phyloP scores from a whole-genome alignment of 2,888 invertebrate genomes.

The Cryptophagus acutangulus region DNA sequence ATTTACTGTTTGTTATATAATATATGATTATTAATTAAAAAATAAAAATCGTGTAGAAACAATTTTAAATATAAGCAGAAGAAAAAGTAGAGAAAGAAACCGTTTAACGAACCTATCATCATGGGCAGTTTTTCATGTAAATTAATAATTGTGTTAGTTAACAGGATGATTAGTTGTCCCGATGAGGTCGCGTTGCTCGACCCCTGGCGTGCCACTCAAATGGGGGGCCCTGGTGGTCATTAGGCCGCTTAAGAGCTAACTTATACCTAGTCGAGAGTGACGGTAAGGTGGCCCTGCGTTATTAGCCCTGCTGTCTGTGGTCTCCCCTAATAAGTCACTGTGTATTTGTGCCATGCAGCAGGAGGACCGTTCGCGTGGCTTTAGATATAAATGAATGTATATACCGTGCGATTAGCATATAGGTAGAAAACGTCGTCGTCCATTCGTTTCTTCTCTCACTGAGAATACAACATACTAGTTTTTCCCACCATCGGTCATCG shows the following conservation, averaged over 20 bases:
- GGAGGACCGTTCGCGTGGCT: slow-evolving; percentile 5
- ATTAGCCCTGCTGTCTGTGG: neutral
- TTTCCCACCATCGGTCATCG: slow-evolving; percentile 47
- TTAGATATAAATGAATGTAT: no score
- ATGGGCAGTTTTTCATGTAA: slow-evolving; percentile 33
- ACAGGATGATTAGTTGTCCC: slow-evolving; percentile 35
- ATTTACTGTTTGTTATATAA: no score
- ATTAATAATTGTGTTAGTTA: slow-evolving; percentile 39
- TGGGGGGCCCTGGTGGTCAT: slow-evolving; percentile 21
- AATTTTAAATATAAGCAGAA: no score
- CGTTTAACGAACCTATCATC: slow-evolving; percentile 32
- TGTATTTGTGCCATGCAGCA: neutral
- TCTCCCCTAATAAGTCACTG: slow-evolving; percentile 4
- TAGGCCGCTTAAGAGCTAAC: slow-evolving; percentile 4
- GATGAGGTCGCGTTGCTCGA: slow-evolving; percentile 32
- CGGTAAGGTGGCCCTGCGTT: neutral
- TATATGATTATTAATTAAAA: slow-evolving; percentile 1
- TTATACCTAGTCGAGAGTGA: neutral
- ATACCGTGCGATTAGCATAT: slow-evolving; percentile 39
- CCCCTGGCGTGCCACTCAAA: slow-evolving; percentile 29
- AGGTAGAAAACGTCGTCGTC: no score
- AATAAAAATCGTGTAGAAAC: neutral
- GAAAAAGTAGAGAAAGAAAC: slow-evolving; percentile 8
- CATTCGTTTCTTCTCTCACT: slow-evolving; percentile 34
- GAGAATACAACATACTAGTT: slow-evolving; percentile 46